phyloP scores from a whole-genome alignment of 2,797 vertebrate genomes.

The Sciaenops ocellatus region DNA sequence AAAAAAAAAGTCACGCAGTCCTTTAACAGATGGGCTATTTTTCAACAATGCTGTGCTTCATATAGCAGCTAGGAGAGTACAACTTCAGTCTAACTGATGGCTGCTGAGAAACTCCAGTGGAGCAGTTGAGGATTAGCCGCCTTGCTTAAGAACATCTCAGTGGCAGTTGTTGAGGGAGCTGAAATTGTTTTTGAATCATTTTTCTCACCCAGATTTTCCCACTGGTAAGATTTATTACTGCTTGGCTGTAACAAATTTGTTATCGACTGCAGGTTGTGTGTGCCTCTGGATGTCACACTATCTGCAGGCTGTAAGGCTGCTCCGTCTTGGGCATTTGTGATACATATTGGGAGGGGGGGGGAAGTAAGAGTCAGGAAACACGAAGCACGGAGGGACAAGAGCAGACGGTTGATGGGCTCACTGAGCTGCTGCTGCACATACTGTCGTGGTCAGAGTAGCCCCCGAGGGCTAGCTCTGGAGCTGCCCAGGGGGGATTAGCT shows the following conservation, averaged over 20 bases:
- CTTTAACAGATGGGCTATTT: slow-evolving; percentile 35
- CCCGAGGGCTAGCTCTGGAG: slow-evolving; percentile 43
- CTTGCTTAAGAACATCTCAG: slow-evolving; percentile 38
- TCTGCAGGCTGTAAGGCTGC: slow-evolving; percentile 24
- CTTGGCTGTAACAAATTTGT: slow-evolving; percentile 34
- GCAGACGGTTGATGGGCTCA: slow-evolving; percentile 20
- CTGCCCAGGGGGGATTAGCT: slow-evolving; percentile 63
- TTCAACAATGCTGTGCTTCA: slow-evolving; percentile 24
- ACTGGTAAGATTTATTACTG: slow-evolving; percentile 37
- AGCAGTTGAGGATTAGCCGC: slow-evolving; percentile 35
- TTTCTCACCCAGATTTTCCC: slow-evolving; percentile 33
- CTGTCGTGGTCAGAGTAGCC: slow-evolving; percentile 44
- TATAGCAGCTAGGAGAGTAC: slow-evolving; percentile 18
- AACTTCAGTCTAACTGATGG: slow-evolving; percentile 43
- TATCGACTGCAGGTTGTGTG: slow-evolving; percentile 12
- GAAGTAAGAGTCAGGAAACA: slow-evolving; percentile 9
- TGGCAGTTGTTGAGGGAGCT: slow-evolving; percentile 20
- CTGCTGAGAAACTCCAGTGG: slow-evolving; percentile 47
- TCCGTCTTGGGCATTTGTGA: slow-evolving; percentile 1
- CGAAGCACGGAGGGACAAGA: slow-evolving; percentile 7
- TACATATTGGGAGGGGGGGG: background rate
- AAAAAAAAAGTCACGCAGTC: slow-evolving; percentile 26
- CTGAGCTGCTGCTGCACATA: slow-evolving; percentile 13
- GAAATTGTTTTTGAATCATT: slow-evolving; percentile 41
- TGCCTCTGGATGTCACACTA: slow-evolving; percentile 17